A percentile compares a stretch with the other conserved stretches of the same genome.
phyloP scores from a whole-genome alignment of 2,797 vertebrate species.

The Coregonus ussuriensis region DNA sequence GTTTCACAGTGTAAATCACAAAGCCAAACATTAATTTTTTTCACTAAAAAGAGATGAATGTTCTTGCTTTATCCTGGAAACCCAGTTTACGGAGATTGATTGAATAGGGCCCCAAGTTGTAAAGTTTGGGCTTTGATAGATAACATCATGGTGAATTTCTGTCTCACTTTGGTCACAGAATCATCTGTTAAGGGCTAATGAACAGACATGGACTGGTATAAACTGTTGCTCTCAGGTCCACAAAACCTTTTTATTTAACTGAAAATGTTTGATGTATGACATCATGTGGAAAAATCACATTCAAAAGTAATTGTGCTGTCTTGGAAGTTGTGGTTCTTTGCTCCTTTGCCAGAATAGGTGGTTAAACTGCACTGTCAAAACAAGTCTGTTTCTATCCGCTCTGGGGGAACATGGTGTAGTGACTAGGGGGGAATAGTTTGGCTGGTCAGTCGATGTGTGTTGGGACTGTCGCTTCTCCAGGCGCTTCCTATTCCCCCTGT shows the following conservation, averaged over 20 bases:
- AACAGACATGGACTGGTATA: conserved; percentile 12
- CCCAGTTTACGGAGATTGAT: not conserved
- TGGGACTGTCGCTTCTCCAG: conserved; percentile 18
- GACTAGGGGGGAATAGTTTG: conserved; percentile 2
- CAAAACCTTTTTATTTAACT: conserved; percentile 27
- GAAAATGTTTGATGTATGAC: conserved; percentile 45
- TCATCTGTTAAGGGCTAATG: conserved; percentile 11
- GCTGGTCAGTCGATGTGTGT: conserved; percentile 24
- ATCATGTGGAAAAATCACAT: not conserved
- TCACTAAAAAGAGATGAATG: not conserved
- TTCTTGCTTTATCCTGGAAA: not conserved
- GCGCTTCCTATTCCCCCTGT: conserved; percentile 15
- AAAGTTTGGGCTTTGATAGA: not conserved
- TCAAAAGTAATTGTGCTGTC: not conserved
- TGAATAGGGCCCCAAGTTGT: not conserved
- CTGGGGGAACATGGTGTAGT: conserved; percentile 8
- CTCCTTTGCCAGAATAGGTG: conserved; percentile 32
- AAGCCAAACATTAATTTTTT: not conserved
- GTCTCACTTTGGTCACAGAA: conserved; percentile 24
- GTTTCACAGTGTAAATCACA: not conserved
- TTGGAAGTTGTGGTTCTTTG: conserved; percentile 10
- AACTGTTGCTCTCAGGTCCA: conserved; percentile 28
- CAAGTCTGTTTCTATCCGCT: conserved; percentile 27
- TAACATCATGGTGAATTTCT: conserved; percentile 2
- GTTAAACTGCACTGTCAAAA: conserved; percentile 26